Percentiles rank a stretch among this genome's conserved stretches.
These are phyloP conservation scores for Regulus satrapa DNA, from an alignment of 2,113 vertebrate genomes.

Conservation along the genomic window DNA sequence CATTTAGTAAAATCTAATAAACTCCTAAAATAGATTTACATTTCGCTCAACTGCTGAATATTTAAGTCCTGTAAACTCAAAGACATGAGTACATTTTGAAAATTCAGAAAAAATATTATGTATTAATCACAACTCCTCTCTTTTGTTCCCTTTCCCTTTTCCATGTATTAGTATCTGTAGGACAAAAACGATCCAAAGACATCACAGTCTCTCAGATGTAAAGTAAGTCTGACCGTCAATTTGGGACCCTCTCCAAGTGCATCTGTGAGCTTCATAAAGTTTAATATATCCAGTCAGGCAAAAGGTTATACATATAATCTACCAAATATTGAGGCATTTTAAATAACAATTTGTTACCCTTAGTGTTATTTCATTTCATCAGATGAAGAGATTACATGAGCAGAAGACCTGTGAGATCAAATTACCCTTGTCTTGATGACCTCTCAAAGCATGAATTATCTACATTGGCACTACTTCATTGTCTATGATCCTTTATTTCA, in stretches of 20 bases:
- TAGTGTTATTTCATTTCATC: background rate
- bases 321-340: background rate
- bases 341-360: background rate
- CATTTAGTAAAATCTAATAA: background rate
- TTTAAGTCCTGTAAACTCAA: background rate
- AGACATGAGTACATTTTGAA: background rate
- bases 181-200: background rate
- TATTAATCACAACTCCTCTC: background rate
- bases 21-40: background rate
- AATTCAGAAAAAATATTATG: background rate
- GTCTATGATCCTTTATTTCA: background rate
- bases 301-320: background rate
- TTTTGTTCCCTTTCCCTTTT: background rate
- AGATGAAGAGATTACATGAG: background rate
- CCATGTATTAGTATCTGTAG: background rate
- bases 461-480: background rate
- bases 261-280: background rate
- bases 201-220: background rate
- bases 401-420: background rate
- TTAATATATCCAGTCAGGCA: background rate
- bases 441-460: background rate
- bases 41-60: background rate
- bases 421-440: background rate
- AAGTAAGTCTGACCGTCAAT: background rate
- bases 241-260: background rate